These are phyloP conservation scores for Trichoplusia ni DNA, from an alignment of 1,140 invertebrate genomes.

Conservation along the genomic window DNA sequence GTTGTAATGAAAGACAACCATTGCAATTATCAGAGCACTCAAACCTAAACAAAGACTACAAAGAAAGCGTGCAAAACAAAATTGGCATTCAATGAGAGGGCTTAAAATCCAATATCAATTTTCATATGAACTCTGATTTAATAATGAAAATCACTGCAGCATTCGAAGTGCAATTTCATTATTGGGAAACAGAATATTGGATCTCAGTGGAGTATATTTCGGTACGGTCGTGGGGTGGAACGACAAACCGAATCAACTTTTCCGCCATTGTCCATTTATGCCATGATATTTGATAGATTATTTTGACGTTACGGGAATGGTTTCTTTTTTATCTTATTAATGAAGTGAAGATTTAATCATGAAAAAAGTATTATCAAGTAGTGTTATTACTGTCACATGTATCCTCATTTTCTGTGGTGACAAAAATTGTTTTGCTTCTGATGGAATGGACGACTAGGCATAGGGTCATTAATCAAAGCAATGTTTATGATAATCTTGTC, in stretches of 20 bases:
- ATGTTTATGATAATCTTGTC: no score
- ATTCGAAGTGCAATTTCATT: conserved; percentile 76
- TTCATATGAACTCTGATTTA: conserved; percentile 68
- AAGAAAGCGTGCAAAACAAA: conserved; percentile 7
- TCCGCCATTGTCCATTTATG: conserved; percentile 52
- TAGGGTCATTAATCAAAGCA: no score
- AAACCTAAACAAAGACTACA: conserved; percentile 12
- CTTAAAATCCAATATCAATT: conserved; percentile 32
- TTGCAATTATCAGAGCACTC: no score
- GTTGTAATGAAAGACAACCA: no score
- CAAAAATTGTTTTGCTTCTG: no score
- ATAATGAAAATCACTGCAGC: conserved; percentile 76
- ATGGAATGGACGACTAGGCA: no score
- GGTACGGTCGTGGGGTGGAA: conserved; percentile 60
- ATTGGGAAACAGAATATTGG: conserved; percentile 65
- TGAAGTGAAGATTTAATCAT: not conserved
- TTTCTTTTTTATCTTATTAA: conserved; percentile 11
- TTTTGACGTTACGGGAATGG: not conserved
- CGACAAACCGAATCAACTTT: conserved; percentile 64
- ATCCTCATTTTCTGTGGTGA: not conserved
- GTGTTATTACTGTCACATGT: not conserved
- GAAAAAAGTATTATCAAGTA: not conserved
- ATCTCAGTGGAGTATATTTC: conserved; percentile 64
- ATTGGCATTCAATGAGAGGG: conserved; percentile 18
- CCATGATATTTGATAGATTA: conserved; percentile 5